Evolutionary conservation across 2,888 invertebrate genomes (phyloP), one percentile per base, ranked within the genome.

Genomic region (Iphiclides podalirius): DNA sequence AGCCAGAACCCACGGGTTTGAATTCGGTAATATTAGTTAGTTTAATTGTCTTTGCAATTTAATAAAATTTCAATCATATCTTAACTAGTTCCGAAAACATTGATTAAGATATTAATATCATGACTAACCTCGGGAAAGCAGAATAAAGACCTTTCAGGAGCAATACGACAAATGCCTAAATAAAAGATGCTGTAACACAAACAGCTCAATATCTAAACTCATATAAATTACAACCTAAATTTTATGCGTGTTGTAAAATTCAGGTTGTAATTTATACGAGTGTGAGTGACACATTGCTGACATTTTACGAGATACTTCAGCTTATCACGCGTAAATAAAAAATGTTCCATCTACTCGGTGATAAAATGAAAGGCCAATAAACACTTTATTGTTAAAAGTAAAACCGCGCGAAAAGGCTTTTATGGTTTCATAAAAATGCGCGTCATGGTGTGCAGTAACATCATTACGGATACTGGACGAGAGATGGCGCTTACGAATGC

Each of bases 301-400:
- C 15, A n/a, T 35, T 47, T 49, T 45, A 45, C 44, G 31, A 28
- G 28, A 1, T n/a, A 13, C 28, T 40, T 20, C 16, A 28, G 35
- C 31, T 37, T 40, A 36, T 57, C 54, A 44, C 49, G 59, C 60
- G 63, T 58, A 44, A 49, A 49, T 49, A 49, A 69, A 67, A n/a
- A 69, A 63, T 61, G 60, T 62, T 67, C 67, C 67, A 66, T 73
- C 65, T 61, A 57, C 57, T 52, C 52, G 41, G 69, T 63, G 54
- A 67, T 79, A 79, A 79, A 74, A 54, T 61, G 63, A 52, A 65
- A 66, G 64, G 60, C 72, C 70, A 72, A 76, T 79, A 79, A 79
- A 79, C 70, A 64, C 60, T 79, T 80, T 81, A 78, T 78, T 72
- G 74, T 72, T 72, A 75, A 76, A 80, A 75, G 69, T 76, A 72